Conservation (phyloP, 2,113 vertebrate species). For the Cyphomyrus plagiostoma region DNA sequence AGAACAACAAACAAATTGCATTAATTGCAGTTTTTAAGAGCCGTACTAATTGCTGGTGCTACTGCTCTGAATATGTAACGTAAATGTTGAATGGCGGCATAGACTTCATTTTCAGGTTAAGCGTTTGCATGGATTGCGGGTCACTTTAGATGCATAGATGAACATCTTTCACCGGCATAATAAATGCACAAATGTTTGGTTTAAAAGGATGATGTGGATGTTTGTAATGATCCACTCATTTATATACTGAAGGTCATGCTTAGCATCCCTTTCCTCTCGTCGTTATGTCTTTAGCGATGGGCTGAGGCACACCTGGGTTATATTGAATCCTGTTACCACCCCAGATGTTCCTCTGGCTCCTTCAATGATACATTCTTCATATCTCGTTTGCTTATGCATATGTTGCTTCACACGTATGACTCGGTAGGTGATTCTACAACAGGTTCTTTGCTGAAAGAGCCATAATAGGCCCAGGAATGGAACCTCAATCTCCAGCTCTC, state of each 20-base stretch:
- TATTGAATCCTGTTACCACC: not conserved
- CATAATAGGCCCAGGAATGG: not conserved
- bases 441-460: not conserved
- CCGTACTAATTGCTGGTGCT: constrained; percentile 33
- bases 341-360: not conserved
- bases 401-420: not conserved
- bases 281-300: not conserved
- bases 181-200: not conserved
- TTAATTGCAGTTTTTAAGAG: constrained; percentile 47
- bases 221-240: not conserved
- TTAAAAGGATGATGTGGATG: not conserved
- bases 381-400: not conserved
- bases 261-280: not conserved
- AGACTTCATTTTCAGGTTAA: not conserved
- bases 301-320: not conserved
- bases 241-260: not conserved
- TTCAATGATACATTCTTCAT: not conserved
- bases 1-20: constrained; percentile 32
- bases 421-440: not conserved
- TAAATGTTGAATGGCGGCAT: not conserved
- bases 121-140: not conserved
- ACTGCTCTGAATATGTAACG: not conserved
- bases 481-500: not conserved
- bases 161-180: not conserved
- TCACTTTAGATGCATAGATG: not conserved